Conservation (phyloP, 2,888 invertebrate genomes). For the Drosophila nigricruria region DNA sequence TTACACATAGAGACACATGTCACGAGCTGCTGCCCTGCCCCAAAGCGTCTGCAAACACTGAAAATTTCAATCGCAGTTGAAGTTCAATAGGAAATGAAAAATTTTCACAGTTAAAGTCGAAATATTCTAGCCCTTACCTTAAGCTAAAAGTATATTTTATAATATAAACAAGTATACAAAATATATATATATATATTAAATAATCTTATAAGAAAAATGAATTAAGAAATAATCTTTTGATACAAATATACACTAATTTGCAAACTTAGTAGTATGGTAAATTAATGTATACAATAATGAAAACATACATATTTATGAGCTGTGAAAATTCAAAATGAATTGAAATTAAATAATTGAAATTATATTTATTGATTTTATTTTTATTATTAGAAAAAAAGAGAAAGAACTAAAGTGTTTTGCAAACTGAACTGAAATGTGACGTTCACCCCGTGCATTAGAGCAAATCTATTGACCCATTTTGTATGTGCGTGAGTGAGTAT, state of each 20-base stretch:
- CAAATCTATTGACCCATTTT: conserved; percentile 15
- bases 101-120: conserved; percentile 19
- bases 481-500: background rate
- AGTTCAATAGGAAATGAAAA: conserved; percentile 50
- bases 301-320: background rate
- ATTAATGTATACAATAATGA: too few relatives aligned
- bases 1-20: conserved; percentile 47
- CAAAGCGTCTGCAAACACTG: conserved; percentile 58
- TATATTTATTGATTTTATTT: too few relatives aligned
- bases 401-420: too few relatives aligned
- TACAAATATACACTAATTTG: too few relatives aligned
- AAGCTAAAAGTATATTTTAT: background rate
- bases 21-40: conserved; percentile 52
- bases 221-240: too few relatives aligned
- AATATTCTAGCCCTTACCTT: conserved; percentile 21
- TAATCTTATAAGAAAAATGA: too few relatives aligned
- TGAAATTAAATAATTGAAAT: background rate
- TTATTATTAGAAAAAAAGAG: too few relatives aligned
- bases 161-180: background rate
- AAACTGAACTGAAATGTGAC: conserved; percentile 4
- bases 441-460: conserved; percentile 4
- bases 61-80: conserved; percentile 68
- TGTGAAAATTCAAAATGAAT: background rate
- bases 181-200: too few relatives aligned
- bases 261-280: too few relatives aligned